Evolutionary conservation across 2,888 invertebrate species (phyloP), one percentile per base, ranked within the genome.

Genomic region (Petrolisthes cinctipes): DNA sequence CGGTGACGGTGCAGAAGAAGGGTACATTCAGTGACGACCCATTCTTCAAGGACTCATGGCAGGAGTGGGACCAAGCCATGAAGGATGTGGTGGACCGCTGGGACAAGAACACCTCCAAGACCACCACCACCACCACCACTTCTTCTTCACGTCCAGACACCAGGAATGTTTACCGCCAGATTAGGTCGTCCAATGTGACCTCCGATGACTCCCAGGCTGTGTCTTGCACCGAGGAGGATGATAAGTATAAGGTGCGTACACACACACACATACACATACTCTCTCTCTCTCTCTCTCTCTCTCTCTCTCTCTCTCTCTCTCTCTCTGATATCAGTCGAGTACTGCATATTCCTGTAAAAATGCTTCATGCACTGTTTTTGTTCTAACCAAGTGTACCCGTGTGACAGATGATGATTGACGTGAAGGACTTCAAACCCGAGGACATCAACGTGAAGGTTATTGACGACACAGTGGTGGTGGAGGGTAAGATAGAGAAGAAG

Each of bases 401-500:
- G 37, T 37, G 37, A 37, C 80, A 90, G 90, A 90, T 90, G 88
- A 89, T 90, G 86, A 84, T 90, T 23, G 90, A 90, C 86, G 90
- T 90, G 57, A 90, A 90, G 82, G 90, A 90, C 82, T 90, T 88
- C 86, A 86, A 87, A 51, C 90, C 90, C 3, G 90, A 89, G 66
- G 86, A 90, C 88, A 90, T 90, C 87, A 90, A 83, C 86, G 90
- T 90, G 51, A 90, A 90, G 88, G 86, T 84, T 5, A 80, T 90
- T 20, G 90, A 90, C 57, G 90, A 90, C 86, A 90, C 89, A 5
- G 83, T 90, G 73, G 89, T 90, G 82, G 88, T 90, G 71, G 90
- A 90, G 75, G 90, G 90, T 66, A 89, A 90, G 86, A 90, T 90
- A 56, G 90, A 90, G 86, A 88, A 90, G 89, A 90, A 90, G 82